Base-by-base conservation (phyloP, 2,888 invertebrate species). In the Polydrusus tereticollis region DNA sequence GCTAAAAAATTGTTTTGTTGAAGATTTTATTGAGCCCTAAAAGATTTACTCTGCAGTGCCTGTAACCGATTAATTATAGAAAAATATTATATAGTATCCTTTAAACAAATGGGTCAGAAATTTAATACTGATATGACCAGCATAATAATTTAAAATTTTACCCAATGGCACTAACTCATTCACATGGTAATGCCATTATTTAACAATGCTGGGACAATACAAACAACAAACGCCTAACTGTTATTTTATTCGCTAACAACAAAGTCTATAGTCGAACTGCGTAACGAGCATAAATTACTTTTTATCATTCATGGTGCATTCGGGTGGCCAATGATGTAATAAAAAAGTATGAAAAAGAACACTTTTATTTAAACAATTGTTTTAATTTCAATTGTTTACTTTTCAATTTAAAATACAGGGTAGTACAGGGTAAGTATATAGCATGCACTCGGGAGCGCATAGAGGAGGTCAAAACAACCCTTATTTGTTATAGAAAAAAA, bases 221-320 rank as follows among this genome's bases (percentile, higher is more conserved):
- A 73, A 73, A 73, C 73, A 73, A 73, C 68, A 57, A 67, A 60
- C 71, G 47, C 20, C 67, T 72, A 72, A 73, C 73, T 73, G 73
- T 73, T 69, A 47, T 73, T 59, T 68, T 21, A 36, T 73, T 73
- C 68, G 69, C 73, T 69, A 73, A 73, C 73, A 73, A 73, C 69
- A 73, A 73, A 63, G 68, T 73, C 58, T 64, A 73, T 63, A 67
- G 36, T 58, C 72, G 57, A 47, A 55, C 72, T 68, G 72, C 66
- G 71, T 71, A 71, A 71, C 71, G 62, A 66, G 52, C 60, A 71
- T 59, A 58, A 69, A 69, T 57, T 64, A 65, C 58, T 65, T 70
- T 64, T 70, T 64, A 70, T 59, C 69, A 63, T 69, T 63, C 63
- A 63, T 57, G 55, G 55, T 26, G 45, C 29, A 29, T 29, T 26